Percentiles rank a stretch among this genome's conserved stretches.
These are phyloP conservation scores for Cnemophilus loriae DNA, from an alignment of 2,113 vertebrate genomes.

Conservation along the genomic window DNA sequence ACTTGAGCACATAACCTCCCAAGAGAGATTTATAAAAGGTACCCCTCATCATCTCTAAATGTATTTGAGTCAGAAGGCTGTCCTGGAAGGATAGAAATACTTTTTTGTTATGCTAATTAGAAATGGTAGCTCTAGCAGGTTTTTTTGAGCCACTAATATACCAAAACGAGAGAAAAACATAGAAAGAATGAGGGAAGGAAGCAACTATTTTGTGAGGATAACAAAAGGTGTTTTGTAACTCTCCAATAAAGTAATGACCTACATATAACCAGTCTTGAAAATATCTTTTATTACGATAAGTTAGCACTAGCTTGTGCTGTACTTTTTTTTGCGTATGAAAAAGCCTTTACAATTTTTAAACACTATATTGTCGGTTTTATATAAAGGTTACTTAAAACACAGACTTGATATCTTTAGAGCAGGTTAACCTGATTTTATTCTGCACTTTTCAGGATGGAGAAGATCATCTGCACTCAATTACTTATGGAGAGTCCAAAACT, in stretches of 20 bases:
- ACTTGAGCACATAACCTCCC: conserved; percentile 13
- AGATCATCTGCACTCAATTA: neutral
- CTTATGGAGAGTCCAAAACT: neutral
- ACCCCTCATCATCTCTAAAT: conserved; percentile 7
- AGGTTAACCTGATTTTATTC: neutral
- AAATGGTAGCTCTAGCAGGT: neutral
- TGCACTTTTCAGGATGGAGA: neutral
- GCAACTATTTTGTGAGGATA: neutral
- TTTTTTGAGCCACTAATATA: neutral
- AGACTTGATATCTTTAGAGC: neutral
- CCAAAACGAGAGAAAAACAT: neutral
- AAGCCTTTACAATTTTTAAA: neutral
- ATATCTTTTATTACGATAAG: neutral
- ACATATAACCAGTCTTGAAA: neutral
- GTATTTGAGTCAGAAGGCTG: neutral
- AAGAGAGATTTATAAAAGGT: neutral
- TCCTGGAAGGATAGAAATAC: neutral
- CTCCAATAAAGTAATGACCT: neutral
- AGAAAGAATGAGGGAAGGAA: neutral
- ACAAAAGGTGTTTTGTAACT: neutral
- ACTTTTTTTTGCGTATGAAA: neutral
- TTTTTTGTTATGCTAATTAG: conserved; percentile 28
- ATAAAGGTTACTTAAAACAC: neutral
- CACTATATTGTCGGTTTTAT: neutral
- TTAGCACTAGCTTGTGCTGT: neutral